phyloP scores from a whole-genome alignment of 2,797 vertebrate species.

The Morus bassanus region DNA sequence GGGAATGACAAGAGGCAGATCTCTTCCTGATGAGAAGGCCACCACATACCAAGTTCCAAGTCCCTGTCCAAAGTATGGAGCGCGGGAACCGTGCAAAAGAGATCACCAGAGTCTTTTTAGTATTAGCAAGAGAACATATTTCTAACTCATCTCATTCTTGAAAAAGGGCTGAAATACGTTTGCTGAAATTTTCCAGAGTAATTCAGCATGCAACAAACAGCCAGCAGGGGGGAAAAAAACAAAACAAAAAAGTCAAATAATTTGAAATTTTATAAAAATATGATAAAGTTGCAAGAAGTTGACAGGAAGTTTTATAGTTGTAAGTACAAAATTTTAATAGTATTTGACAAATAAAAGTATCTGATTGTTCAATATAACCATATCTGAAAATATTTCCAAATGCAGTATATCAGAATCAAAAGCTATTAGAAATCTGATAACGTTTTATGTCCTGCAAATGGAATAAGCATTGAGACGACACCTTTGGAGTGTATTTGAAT shows the following conservation, averaged over 20 bases:
- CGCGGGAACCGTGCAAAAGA: neutral
- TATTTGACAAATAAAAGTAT: neutral
- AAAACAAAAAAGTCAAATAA: neutral
- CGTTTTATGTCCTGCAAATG: neutral
- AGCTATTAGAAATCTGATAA: neutral
- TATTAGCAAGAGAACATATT: neutral
- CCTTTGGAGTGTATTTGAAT: neutral
- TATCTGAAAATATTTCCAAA: neutral
- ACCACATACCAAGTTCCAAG: neutral
- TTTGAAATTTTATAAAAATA: neutral
- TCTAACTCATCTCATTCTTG: neutral
- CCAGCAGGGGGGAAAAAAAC: neutral
- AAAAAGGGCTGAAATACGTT: neutral
- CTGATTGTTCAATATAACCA: neutral
- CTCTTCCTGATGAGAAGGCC: conserved; percentile 1
- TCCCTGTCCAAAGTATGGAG: neutral
- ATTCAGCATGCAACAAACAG: neutral
- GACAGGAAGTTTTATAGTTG: neutral
- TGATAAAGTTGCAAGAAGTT: neutral
- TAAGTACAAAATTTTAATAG: neutral
- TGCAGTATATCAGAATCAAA: neutral
- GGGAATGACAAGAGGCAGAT: conserved; percentile 1
- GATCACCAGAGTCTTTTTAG: neutral
- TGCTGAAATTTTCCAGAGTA: conserved; percentile 10
- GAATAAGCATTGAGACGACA: neutral